Conservation (phyloP, 1,140 invertebrate genomes). For the Wasmannia auropunctata region DNA sequence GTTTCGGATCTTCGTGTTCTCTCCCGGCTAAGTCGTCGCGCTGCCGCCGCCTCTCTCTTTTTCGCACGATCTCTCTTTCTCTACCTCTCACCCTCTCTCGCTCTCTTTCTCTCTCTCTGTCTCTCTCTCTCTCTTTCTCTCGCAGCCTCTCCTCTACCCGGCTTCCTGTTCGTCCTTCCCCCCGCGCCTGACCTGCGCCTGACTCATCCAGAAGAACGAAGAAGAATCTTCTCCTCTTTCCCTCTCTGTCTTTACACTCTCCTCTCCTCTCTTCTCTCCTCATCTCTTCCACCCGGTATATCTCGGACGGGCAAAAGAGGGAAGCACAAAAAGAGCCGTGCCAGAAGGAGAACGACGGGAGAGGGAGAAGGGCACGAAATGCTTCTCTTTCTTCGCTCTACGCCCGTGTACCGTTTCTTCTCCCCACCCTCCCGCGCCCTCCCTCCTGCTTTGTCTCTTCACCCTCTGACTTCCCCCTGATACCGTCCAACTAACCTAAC, state of each 20-base stretch:
- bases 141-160: conserved; percentile 54
- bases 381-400: conserved; percentile 47
- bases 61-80: conserved; percentile 53
- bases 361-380: conserved; percentile 40
- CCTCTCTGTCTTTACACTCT: conserved; percentile 45
- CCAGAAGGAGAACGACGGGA: conserved; percentile 50
- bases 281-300: conserved; percentile 35
- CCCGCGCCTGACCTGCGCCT: conserved; percentile 59
- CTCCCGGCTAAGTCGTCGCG: conserved; percentile 51
- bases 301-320: conserved; percentile 56
- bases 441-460: conserved; percentile 55
- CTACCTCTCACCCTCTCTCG: not conserved
- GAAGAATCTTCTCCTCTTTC: conserved; percentile 60
- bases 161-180: conserved; percentile 60
- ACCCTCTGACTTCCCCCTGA: conserved; percentile 65
- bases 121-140: conserved; percentile 45
- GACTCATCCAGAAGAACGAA: conserved; percentile 60
- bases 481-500: conserved; percentile 64
- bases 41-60: conserved; percentile 49
- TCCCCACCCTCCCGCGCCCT: not conserved
- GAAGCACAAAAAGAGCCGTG: conserved; percentile 60
- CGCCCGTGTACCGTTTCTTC: conserved; percentile 13
- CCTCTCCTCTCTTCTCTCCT: conserved; percentile 26
- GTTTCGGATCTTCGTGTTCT: conserved; percentile 72
- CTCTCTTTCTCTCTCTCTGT: conserved; percentile 47